Conservation (phyloP, 2,113 vertebrate species). For the Tyrannus savana region DNA sequence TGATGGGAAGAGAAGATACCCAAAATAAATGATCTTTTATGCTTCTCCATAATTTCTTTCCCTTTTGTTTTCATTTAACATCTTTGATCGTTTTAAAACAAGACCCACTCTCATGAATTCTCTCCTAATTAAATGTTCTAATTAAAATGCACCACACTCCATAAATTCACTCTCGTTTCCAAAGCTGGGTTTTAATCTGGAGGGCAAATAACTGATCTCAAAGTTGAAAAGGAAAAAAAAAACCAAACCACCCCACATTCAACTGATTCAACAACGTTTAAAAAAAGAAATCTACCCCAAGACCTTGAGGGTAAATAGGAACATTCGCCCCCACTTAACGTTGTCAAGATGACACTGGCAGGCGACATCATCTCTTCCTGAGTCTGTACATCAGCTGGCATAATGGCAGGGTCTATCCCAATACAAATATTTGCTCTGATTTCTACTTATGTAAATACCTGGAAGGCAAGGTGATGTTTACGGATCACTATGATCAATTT, state of each 20-base stretch:
- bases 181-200: slow-evolving; percentile 45
- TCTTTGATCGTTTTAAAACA: slow-evolving; percentile 46
- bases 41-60: neutral
- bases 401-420: neutral
- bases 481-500: neutral
- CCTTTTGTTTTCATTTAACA: slow-evolving; percentile 55
- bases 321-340: neutral
- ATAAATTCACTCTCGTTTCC: slow-evolving; percentile 51
- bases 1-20: neutral
- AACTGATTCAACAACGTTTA: neutral
- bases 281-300: neutral
- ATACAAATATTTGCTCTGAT: slow-evolving; percentile 40
- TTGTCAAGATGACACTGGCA: neutral
- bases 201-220: slow-evolving; percentile 37
- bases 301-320: neutral
- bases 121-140: slow-evolving; percentile 59
- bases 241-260: neutral
- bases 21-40: slow-evolving; percentile 45
- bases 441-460: slow-evolving; percentile 14
- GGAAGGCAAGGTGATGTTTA: slow-evolving; percentile 25
- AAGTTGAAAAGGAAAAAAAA: neutral
- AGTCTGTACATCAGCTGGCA: neutral
- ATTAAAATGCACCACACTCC: slow-evolving; percentile 54
- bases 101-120: slow-evolving; percentile 37
- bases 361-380: neutral